Percentiles rank a stretch among this genome's conserved stretches.
These are phyloP conservation scores for Montifringilla adamsi DNA, from an alignment of 2,113 vertebrate genomes.

Conservation along the genomic window DNA sequence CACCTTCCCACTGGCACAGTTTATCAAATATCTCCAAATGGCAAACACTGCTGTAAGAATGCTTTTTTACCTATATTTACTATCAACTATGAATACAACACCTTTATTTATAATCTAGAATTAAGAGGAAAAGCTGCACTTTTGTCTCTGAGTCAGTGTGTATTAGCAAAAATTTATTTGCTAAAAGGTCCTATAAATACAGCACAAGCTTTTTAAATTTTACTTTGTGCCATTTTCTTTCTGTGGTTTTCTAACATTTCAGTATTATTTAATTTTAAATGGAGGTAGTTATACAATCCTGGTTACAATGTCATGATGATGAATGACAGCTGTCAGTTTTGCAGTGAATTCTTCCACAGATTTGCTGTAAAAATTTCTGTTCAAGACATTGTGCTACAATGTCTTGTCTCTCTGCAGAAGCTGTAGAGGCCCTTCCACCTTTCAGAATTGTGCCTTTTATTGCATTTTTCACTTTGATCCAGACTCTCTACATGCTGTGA, in stretches of 20 bases:
- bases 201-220: not conserved
- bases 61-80: not conserved
- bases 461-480: not conserved
- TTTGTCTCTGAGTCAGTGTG: not conserved
- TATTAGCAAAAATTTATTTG: not conserved
- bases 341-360: not conserved
- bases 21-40: not conserved
- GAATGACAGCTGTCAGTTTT: not conserved
- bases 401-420: not conserved
- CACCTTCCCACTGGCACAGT: not conserved
- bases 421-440: not conserved
- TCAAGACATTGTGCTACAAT: not conserved
- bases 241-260: not conserved
- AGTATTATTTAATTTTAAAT: not conserved
- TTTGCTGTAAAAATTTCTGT: not conserved
- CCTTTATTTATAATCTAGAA: not conserved
- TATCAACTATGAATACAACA: not conserved
- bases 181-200: not conserved
- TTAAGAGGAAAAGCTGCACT: not conserved
- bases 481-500: not conserved
- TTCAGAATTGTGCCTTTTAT: not conserved
- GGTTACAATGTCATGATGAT: not conserved
- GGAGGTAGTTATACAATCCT: not conserved
- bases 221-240: not conserved
- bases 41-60: not conserved